These are phyloP conservation scores for Caranx melampygus DNA, from an alignment of 2,113 vertebrate species.

Conservation along the genomic window DNA sequence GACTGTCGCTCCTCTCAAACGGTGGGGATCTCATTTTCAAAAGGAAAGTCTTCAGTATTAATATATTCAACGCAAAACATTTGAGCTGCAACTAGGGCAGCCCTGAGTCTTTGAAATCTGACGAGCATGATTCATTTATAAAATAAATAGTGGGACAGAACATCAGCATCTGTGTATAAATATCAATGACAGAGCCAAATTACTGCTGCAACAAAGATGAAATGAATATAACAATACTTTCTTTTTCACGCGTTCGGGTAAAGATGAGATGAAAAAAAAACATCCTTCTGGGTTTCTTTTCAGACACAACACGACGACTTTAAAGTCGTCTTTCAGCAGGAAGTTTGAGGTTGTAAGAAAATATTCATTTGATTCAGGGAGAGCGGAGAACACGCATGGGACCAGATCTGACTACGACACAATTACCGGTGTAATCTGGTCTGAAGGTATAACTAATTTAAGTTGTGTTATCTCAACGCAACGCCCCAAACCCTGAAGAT, in stretches of 20 bases:
- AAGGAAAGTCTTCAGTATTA: constrained; percentile 36
- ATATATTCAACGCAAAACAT: constrained; percentile 39
- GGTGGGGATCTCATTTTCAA: constrained; percentile 32
- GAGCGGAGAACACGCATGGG: neutral
- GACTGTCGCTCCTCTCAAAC: constrained; percentile 14
- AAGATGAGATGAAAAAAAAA: neutral
- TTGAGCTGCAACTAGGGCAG: constrained; percentile 46
- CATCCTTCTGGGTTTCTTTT: constrained; percentile 1
- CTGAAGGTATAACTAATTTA: neutral
- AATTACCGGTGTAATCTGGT: neutral
- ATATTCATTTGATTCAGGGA: neutral
- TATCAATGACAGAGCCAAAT: constrained; percentile 29
- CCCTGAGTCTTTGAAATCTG: constrained; percentile 57
- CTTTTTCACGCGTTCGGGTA: neutral
- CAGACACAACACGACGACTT: constrained; percentile 3
- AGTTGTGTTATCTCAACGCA: neutral
- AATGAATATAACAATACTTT: constrained; percentile 1
- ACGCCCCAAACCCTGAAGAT: too few species aligned
- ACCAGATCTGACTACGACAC: neutral
- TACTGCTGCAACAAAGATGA: neutral
- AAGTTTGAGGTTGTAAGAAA: neutral
- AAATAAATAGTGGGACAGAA: constrained; percentile 51
- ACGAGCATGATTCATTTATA: constrained; percentile 55
- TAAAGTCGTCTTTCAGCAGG: neutral
- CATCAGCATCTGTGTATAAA: constrained; percentile 21